phyloP scores from a whole-genome alignment of 64 coral and sea anemone species.

The Pocillopora damicornis region DNA sequence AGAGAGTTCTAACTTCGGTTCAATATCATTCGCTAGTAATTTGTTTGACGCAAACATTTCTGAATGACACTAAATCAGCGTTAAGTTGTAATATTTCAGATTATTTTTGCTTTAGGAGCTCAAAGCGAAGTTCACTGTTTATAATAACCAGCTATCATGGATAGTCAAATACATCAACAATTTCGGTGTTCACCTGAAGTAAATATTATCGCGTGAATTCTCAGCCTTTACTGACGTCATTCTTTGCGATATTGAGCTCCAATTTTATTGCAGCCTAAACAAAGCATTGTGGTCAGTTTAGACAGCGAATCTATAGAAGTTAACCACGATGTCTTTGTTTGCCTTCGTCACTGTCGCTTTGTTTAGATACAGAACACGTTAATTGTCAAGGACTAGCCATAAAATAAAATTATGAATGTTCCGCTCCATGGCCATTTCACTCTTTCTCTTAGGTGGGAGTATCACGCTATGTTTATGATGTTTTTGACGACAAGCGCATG shows the following conservation, averaged over 20 bases:
- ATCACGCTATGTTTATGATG: not conserved
- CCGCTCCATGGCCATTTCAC: not conserved
- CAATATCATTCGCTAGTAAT: too few relatives aligned
- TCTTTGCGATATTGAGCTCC: not conserved
- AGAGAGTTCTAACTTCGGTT: too few relatives aligned
- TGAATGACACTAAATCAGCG: too few relatives aligned
- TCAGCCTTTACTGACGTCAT: not conserved
- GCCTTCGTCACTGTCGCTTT: not conserved
- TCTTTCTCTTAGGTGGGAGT: not conserved
- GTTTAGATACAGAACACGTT: not conserved
- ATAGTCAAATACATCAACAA: not conserved
- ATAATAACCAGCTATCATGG: not conserved
- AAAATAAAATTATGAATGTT: not conserved
- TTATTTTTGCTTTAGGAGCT: too few relatives aligned
- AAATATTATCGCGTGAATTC: not conserved
- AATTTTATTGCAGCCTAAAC: not conserved
- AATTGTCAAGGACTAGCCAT: slow-evolving; percentile 14
- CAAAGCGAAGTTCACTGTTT: too few relatives aligned
- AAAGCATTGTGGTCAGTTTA: not conserved
- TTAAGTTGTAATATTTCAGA: too few relatives aligned
- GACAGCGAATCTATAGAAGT: too few relatives aligned
- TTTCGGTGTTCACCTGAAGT: not conserved
- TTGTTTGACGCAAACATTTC: too few relatives aligned
- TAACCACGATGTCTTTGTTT: not conserved
- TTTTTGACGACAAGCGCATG: not conserved